phyloP scores from a whole-genome alignment of 2,113 vertebrate genomes.

The Ceuthmochares aereus region DNA sequence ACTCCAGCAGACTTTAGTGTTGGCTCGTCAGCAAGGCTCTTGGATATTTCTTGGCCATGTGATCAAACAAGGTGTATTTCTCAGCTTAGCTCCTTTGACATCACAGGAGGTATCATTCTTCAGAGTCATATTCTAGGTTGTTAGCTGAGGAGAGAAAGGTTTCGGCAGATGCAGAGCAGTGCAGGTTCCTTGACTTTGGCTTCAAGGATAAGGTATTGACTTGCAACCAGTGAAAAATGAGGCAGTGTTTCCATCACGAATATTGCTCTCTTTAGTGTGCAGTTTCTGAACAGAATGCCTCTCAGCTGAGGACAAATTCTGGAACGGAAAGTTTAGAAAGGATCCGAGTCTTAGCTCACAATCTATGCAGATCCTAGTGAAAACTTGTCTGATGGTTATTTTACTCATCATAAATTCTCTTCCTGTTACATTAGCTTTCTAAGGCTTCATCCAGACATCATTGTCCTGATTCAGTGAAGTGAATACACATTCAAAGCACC shows the following conservation, averaged over 20 bases:
- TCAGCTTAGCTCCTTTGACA: background rate
- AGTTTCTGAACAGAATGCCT: background rate
- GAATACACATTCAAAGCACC: background rate
- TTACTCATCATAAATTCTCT: background rate
- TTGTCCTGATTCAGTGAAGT: background rate
- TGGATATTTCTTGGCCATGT: background rate
- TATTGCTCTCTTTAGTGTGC: background rate
- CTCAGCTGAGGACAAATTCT: background rate
- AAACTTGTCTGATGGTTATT: background rate
- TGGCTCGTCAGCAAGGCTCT: background rate
- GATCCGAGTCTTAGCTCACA: background rate
- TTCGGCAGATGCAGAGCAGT: background rate
- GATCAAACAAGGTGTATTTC: background rate
- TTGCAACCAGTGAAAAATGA: background rate
- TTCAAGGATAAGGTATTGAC: background rate
- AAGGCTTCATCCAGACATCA: background rate
- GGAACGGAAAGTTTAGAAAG: background rate
- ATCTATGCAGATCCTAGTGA: background rate
- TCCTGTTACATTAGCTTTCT: background rate
- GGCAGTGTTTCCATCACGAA: background rate
- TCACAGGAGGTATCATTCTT: background rate
- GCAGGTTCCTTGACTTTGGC: background rate
- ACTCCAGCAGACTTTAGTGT: background rate
- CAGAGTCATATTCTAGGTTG: background rate
- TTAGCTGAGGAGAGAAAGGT: background rate